A percentile compares a stretch with the other conserved stretches of the same genome.
phyloP scores from a whole-genome alignment of 2,888 invertebrate species.

The Glaucopsyche alexis region DNA sequence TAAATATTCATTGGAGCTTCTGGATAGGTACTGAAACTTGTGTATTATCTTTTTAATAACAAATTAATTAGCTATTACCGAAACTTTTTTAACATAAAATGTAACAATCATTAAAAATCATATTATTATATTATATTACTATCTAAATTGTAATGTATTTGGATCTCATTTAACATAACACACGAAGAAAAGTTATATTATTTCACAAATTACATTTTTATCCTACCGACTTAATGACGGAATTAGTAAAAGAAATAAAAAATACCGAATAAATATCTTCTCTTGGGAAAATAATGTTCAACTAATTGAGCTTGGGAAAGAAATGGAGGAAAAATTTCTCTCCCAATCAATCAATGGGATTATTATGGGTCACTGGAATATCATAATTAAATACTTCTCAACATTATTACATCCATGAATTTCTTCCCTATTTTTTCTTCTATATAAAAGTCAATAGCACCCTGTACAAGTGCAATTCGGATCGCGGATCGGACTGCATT shows the following conservation, averaged over 20 bases:
- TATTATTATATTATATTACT: too few relatives aligned
- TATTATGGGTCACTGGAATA: background rate
- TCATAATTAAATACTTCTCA: background rate
- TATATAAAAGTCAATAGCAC: too few relatives aligned
- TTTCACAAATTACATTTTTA: too few relatives aligned
- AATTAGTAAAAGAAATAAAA: background rate
- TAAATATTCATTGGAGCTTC: background rate
- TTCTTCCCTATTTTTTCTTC: too few relatives aligned
- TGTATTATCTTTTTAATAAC: background rate
- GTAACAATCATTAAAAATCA: too few relatives aligned
- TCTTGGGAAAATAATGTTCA: background rate
- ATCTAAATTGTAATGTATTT: too few relatives aligned
- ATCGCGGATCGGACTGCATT: too few relatives aligned
- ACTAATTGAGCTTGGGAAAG: background rate
- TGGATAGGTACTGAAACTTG: background rate
- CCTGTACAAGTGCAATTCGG: too few relatives aligned
- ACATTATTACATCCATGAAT: background rate
- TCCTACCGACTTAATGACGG: background rate
- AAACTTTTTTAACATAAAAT: too few relatives aligned
- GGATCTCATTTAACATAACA: too few relatives aligned
- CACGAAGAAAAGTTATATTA: too few relatives aligned
- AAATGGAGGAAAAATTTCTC: background rate
- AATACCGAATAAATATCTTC: background rate
- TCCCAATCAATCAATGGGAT: conserved; percentile 5
- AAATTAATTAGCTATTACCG: background rate